phyloP scores from a whole-genome alignment of 2,888 invertebrate species.

The Trissolcus japonicus region DNA sequence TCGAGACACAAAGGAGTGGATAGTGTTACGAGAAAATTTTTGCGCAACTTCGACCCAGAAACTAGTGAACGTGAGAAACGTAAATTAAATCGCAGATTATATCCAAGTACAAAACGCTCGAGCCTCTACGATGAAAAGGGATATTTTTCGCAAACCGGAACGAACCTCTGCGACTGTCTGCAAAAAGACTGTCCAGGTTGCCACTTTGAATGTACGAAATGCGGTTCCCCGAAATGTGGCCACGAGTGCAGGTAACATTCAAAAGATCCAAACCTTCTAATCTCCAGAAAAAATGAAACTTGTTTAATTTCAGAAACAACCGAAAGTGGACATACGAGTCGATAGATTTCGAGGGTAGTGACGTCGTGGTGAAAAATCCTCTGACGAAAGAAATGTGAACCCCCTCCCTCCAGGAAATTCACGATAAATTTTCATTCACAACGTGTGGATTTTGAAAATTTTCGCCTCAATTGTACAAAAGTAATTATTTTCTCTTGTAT shows the following conservation, averaged over 20 bases:
- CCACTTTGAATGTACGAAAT: conserved; percentile 87
- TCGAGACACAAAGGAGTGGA: conserved; percentile 64
- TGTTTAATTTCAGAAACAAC: conserved; percentile 78
- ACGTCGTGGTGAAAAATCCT: conserved; percentile 81
- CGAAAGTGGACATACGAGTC: conserved; percentile 87
- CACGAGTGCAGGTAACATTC: conserved; percentile 83
- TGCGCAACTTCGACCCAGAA: conserved; percentile 84
- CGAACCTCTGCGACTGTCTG: conserved; percentile 91
- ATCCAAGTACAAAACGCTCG: conserved; percentile 78
- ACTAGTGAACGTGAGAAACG: conserved; percentile 86
- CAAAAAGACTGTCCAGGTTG: conserved; percentile 88
- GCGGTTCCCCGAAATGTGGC: conserved; percentile 86
- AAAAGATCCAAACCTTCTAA: too few species aligned
- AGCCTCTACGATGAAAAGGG: conserved; percentile 85
- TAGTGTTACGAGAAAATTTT: conserved; percentile 68
- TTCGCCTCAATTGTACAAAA: not conserved
- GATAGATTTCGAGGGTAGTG: conserved; percentile 88
- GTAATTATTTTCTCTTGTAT: too few species aligned
- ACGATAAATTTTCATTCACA: not conserved
- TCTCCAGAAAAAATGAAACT: not conserved
- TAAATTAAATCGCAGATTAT: conserved; percentile 84
- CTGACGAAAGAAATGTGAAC: conserved; percentile 56
- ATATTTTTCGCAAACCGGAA: conserved; percentile 79
- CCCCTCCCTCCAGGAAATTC: not conserved
- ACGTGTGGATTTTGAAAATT: not conserved